Evolutionary conservation across 2,113 vertebrate species (phyloP).

Genomic region (Pluvianellus socialis): DNA sequence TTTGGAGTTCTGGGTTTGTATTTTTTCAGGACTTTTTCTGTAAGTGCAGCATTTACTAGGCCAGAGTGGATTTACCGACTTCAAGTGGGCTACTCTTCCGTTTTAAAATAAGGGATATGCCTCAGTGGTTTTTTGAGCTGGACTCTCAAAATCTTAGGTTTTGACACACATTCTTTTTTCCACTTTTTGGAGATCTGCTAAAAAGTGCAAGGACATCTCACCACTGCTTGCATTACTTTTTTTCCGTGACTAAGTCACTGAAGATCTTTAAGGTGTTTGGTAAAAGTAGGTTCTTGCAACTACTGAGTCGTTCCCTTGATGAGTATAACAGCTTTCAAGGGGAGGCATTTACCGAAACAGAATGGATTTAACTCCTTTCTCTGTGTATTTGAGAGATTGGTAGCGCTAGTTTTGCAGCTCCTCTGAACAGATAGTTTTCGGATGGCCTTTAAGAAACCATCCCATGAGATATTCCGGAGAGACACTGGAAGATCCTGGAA

Average conservation of each 20-base stretch:
- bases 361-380: background rate
- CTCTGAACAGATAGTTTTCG: background rate
- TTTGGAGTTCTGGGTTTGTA: background rate
- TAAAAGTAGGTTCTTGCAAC: background rate
- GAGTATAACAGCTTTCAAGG: background rate
- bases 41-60: background rate
- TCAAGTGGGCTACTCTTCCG: background rate
- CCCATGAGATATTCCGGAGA: background rate
- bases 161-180: background rate
- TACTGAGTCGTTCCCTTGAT: background rate
- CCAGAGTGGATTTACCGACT: background rate
- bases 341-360: background rate
- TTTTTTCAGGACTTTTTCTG: background rate
- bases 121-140: background rate
- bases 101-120: background rate
- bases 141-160: background rate
- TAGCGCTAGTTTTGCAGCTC: background rate
- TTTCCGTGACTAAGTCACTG: background rate
- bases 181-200: background rate
- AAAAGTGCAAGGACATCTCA: background rate
- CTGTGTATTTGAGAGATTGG: background rate
- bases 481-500: background rate
- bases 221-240: background rate
- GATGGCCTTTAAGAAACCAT: background rate
- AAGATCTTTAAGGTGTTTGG: background rate